Conservation (phyloP, 2,888 invertebrate genomes). For the Brachynemurus nebulosus region DNA sequence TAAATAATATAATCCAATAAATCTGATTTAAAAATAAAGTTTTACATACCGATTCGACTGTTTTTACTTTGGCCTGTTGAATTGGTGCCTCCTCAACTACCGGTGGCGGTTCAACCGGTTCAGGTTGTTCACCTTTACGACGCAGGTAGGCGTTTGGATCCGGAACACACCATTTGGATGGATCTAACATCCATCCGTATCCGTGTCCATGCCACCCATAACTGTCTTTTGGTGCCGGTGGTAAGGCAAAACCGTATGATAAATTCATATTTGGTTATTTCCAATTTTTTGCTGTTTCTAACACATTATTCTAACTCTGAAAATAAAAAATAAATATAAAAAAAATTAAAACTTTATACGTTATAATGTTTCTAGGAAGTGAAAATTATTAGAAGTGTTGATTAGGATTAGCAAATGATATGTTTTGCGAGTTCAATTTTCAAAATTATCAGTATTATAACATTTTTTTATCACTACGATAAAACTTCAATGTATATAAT, state of each 20-base stretch:
- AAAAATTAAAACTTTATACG: no score
- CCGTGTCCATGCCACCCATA: slow-evolving; percentile 34
- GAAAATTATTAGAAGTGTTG: no score
- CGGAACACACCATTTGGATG: slow-evolving; percentile 26
- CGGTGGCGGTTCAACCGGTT: slow-evolving; percentile 12
- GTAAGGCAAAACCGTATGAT: slow-evolving; percentile 12
- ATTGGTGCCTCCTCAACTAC: slow-evolving; percentile 27
- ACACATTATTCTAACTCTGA: not conserved
- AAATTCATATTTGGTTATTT: not conserved
- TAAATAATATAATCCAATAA: no score
- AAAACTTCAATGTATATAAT: no score
- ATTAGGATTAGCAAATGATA: no score
- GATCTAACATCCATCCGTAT: slow-evolving; percentile 31
- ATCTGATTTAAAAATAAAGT: no score
- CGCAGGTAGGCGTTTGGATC: slow-evolving; percentile 21
- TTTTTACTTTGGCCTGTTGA: slow-evolving; percentile 26
- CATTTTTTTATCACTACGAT: no score
- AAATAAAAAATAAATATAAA: no score
- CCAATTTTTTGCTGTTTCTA: not conserved
- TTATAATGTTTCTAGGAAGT: no score
- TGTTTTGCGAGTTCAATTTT: no score
- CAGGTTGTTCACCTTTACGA: slow-evolving; percentile 12
- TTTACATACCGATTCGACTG: slow-evolving; percentile 21
- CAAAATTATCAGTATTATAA: no score
- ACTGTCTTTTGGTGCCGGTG: slow-evolving; percentile 29